Conservation (phyloP, 2,113 vertebrate species). For the Crotalus horridus region DNA sequence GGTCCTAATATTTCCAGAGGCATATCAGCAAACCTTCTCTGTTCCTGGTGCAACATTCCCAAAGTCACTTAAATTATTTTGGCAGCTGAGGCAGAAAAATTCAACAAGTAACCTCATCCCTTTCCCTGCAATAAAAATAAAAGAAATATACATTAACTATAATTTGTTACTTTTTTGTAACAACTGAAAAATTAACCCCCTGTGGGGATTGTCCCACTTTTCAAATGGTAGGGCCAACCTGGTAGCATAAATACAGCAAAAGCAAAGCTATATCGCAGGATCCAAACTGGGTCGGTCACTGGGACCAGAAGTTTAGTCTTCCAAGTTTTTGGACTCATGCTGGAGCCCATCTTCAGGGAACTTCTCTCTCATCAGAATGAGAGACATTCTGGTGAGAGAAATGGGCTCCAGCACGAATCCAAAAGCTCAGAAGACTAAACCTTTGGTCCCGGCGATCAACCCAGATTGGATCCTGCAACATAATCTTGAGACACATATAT, state of each 20-base stretch:
- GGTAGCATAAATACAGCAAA: not conserved
- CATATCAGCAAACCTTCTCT: not conserved
- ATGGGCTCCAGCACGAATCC: too few species aligned
- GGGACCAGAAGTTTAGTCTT: not conserved
- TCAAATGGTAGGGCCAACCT: not conserved
- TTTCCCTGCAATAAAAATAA: not conserved
- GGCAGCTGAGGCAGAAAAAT: not conserved
- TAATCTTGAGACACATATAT: not conserved
- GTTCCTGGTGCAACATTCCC: not conserved
- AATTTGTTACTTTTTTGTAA: not conserved
- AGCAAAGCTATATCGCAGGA: not conserved
- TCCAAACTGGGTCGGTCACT: not conserved
- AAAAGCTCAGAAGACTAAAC: not conserved
- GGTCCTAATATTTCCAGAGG: not conserved
- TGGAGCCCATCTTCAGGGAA: not conserved
- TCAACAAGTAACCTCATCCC: not conserved
- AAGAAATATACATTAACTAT: not conserved
- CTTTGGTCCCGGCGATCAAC: too few species aligned
- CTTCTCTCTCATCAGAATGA: not conserved
- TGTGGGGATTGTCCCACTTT: not conserved
- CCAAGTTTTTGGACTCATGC: not conserved
- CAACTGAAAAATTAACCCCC: not conserved
- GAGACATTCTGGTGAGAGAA: too few species aligned
- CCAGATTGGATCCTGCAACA: not conserved
- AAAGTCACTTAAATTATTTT: not conserved